Evolutionary conservation across 2,113 vertebrate species (phyloP).

Genomic region (Hippocampus abdominalis): DNA sequence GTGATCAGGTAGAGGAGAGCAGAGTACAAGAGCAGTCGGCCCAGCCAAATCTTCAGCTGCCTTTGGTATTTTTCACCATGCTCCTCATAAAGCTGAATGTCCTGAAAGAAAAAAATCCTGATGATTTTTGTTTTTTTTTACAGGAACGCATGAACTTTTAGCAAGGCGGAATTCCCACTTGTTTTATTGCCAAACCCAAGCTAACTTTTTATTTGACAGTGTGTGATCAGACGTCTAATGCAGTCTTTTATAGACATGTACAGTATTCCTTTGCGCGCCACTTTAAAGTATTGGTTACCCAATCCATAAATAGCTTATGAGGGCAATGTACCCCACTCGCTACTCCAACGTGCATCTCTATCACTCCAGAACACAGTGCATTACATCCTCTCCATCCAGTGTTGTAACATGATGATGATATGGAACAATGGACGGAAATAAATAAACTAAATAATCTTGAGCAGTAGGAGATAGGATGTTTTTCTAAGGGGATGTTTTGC

Average conservation of each 20-base stretch:
- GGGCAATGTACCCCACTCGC: conserved; percentile 22
- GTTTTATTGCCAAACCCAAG: neutral
- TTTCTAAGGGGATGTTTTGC: neutral
- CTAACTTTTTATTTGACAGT: neutral
- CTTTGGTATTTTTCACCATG: conserved; percentile 92
- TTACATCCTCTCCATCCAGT: neutral
- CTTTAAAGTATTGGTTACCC: conserved; percentile 17
- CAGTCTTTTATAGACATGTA: neutral
- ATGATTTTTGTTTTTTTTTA: neutral
- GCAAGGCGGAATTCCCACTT: neutral
- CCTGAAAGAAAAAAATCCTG: conserved; percentile 64
- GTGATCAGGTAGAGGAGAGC: conserved; percentile 82
- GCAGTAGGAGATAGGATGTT: neutral
- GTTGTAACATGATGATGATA: neutral
- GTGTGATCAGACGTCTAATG: neutral
- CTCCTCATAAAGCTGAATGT: conserved; percentile 88
- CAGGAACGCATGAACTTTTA: neutral
- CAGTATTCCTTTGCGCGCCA: neutral
- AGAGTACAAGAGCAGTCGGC: conserved; percentile 89
- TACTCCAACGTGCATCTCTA: conserved; percentile 54
- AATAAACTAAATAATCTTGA: neutral
- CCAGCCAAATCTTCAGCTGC: conserved; percentile 89
- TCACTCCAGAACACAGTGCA: conserved; percentile 50
- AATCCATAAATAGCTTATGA: conserved; percentile 51
- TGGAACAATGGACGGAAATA: neutral